Evolutionary conservation across 2,113 vertebrate genomes (phyloP).

Genomic region (Cacatua alba): DNA sequence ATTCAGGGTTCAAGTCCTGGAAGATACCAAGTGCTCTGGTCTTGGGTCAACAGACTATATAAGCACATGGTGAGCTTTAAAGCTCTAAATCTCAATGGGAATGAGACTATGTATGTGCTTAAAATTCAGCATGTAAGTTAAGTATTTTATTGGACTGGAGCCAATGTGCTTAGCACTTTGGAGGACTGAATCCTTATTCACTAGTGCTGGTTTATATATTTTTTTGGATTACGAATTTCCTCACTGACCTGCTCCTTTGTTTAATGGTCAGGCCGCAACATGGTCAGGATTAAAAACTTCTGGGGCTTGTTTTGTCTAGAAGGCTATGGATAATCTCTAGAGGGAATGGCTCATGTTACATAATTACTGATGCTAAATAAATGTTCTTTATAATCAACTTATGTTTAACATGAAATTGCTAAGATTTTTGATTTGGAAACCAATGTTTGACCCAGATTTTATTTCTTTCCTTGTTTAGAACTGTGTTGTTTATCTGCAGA

Average conservation of each 20-base stretch:
- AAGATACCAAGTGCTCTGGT: background rate
- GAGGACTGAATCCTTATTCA: constrained; percentile 16
- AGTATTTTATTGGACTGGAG: constrained; percentile 8
- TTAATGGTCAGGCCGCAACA: background rate
- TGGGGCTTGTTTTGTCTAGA: constrained; percentile 61
- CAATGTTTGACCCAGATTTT: constrained; percentile 24
- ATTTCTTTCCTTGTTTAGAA: constrained; percentile 6
- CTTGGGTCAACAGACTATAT: background rate
- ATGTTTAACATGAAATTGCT: constrained; percentile 42
- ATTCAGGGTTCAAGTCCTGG: background rate
- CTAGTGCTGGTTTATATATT: constrained; percentile 2
- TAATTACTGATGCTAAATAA: constrained; percentile 60
- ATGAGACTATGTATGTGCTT: constrained; percentile 46
- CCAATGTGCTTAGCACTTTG: constrained; percentile 29
- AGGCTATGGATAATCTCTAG: constrained; percentile 50
- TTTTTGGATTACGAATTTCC: constrained; percentile 32
- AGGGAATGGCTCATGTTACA: constrained; percentile 40
- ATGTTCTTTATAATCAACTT: constrained; percentile 62
- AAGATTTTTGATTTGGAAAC: constrained; percentile 30
- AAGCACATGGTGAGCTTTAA: constrained; percentile 12
- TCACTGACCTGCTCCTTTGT: constrained; percentile 45
- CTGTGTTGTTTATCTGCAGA: background rate
- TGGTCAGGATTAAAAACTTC: constrained; percentile 56
- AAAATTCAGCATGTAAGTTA: constrained; percentile 59
- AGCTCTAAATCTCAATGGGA: constrained; percentile 36